phyloP scores from a whole-genome alignment of 2,888 invertebrate species.

The Zhuqinia jingwanae region DNA sequence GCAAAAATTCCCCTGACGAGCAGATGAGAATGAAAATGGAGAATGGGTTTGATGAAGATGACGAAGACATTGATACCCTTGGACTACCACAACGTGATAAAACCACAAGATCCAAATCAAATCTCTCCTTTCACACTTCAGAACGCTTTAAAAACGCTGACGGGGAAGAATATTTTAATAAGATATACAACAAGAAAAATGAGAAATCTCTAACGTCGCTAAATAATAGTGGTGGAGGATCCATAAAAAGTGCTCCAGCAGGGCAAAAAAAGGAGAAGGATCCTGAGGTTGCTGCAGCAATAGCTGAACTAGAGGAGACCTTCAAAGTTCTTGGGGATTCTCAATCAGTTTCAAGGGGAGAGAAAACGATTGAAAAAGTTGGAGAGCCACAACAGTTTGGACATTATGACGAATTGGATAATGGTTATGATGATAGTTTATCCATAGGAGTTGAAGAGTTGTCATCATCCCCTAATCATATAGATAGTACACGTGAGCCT shows the following conservation, averaged over 20 bases:
- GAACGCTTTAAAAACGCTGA: constrained; percentile 50
- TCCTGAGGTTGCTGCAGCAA: constrained; percentile 70
- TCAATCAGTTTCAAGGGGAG: not conserved
- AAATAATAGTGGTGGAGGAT: constrained; percentile 1
- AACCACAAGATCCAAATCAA: constrained; percentile 47
- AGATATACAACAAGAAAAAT: constrained; percentile 56
- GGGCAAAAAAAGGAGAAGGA: constrained; percentile 67
- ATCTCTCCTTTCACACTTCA: constrained; percentile 49
- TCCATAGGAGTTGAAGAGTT: not conserved
- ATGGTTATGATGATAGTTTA: constrained; percentile 1
- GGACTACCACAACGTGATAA: constrained; percentile 9
- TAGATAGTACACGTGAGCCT: not conserved
- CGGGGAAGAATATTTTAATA: constrained; percentile 63
- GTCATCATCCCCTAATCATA: not conserved
- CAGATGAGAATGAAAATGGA: constrained; percentile 67
- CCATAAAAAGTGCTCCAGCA: constrained; percentile 61
- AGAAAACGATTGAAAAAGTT: not conserved
- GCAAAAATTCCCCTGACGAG: constrained; percentile 55
- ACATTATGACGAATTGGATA: not conserved
- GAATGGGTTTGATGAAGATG: constrained; percentile 50
- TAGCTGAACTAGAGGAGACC: constrained; percentile 72
- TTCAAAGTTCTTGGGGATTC: constrained; percentile 62
- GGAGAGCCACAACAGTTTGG: not conserved
- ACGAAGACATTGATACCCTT: constrained; percentile 38
- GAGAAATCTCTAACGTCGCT: constrained; percentile 52